Evolutionary conservation across 2,888 invertebrate genomes (phyloP).

Genomic region (Cacoxenus indagator): DNA sequence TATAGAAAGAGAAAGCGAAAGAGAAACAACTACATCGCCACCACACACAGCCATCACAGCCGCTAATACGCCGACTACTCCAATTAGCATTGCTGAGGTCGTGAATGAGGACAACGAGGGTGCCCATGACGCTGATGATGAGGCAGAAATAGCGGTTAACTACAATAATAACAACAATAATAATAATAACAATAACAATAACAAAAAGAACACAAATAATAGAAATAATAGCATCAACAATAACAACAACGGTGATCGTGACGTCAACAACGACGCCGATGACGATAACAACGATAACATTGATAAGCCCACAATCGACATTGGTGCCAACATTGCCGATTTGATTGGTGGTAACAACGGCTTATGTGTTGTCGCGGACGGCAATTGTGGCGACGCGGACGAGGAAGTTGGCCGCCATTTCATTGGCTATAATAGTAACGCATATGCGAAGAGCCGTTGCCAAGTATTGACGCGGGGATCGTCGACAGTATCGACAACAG

Average conservation of each 20-base stretch:
- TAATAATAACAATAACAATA: conserved; percentile 17
- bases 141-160: conserved; percentile 28
- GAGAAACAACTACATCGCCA: neutral
- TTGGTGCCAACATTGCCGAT: too few species aligned
- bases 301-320: neutral
- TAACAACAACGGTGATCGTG: conserved; percentile 9
- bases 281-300: neutral
- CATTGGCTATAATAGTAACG: too few species aligned
- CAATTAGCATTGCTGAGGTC: conserved; percentile 9
- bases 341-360: too few species aligned
- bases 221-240: neutral
- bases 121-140: conserved; percentile 25
- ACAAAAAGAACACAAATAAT: conserved; percentile 14
- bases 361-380: too few species aligned
- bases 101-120: conserved; percentile 26
- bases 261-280: neutral
- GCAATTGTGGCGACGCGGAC: too few species aligned
- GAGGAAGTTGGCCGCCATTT: too few species aligned
- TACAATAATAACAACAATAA: conserved; percentile 21
- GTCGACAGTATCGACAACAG: conserved; percentile 4
- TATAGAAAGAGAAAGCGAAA: neutral
- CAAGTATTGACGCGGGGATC: neutral
- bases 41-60: neutral
- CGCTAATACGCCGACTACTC: neutral
- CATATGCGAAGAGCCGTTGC: neutral